phyloP scores from a whole-genome alignment of 2,113 vertebrate species.

The Zootoca vivipara region DNA sequence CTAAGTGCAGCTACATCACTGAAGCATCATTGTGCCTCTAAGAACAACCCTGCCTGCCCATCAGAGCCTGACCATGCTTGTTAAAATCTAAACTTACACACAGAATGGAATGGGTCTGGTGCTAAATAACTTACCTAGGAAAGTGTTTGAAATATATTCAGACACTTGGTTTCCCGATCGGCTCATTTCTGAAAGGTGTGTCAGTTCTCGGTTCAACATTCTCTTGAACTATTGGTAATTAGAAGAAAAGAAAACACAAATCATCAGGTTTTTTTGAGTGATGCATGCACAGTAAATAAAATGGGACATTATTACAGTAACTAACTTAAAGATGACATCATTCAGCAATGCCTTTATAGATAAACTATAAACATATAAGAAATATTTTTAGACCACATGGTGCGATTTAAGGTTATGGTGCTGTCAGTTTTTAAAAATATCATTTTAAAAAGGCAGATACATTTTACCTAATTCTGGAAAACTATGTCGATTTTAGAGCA shows the following conservation, averaged over 20 bases:
- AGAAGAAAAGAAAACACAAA: constrained; percentile 32
- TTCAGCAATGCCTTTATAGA: not conserved
- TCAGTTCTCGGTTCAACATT: constrained; percentile 97
- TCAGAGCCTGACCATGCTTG: not conserved
- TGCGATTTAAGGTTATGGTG: constrained; percentile 18
- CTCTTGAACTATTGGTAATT: constrained; percentile 90
- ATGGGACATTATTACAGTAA: fast-evolving
- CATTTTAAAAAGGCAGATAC: not conserved
- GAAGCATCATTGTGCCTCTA: not conserved
- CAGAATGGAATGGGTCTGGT: not conserved
- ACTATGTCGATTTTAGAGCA: not conserved
- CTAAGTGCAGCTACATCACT: no score
- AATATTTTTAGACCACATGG: not conserved
- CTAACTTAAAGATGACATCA: not conserved
- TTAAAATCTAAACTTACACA: not conserved
- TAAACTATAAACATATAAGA: not conserved
- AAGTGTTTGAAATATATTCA: constrained; percentile 98
- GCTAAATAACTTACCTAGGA: constrained; percentile 86
- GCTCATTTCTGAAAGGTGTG: constrained; percentile 98
- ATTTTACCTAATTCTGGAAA: not conserved
- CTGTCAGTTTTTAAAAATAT: not conserved
- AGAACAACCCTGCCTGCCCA: not conserved
- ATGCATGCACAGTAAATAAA: not conserved
- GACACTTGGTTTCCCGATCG: constrained; percentile 98
- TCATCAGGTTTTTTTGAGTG: not conserved